A percentile compares a stretch with the other conserved stretches of the same genome.
These are phyloP conservation scores for Epinotia bilunana DNA, from an alignment of 2,888 invertebrate genomes.

Conservation along the genomic window DNA sequence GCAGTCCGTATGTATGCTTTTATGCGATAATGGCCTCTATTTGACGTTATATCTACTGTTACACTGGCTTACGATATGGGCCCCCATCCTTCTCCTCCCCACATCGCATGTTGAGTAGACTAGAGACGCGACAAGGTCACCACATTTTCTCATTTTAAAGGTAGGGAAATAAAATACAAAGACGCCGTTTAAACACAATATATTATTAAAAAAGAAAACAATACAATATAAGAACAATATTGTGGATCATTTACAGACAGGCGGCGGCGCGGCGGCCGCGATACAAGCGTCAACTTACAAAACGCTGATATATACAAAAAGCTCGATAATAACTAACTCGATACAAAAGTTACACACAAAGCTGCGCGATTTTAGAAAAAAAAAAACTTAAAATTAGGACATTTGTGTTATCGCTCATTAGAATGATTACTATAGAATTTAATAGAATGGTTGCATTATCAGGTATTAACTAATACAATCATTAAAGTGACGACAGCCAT, in stretches of 20 bases:
- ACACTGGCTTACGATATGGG: neutral
- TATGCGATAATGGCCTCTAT: too few relatives aligned
- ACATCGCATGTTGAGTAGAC: too few relatives aligned
- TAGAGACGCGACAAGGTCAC: too few relatives aligned
- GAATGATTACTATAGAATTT: neutral
- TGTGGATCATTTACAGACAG: slow-evolving; percentile 76
- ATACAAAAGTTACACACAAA: slow-evolving; percentile 34
- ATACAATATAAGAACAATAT: slow-evolving; percentile 82
- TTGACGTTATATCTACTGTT: too few relatives aligned
- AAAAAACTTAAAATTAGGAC: neutral
- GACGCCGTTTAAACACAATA: slow-evolving; percentile 80
- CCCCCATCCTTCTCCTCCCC: too few relatives aligned
- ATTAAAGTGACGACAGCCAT: too few relatives aligned
- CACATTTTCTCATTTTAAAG: neutral
- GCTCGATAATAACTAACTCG: slow-evolving; percentile 15
- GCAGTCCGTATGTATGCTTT: too few relatives aligned
- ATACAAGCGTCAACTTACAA: slow-evolving; percentile 28
- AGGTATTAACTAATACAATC: neutral
- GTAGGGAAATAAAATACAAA: slow-evolving; percentile 48
- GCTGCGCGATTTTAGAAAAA: neutral
- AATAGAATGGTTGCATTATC: neutral
- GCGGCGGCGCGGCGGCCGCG: slow-evolving; percentile 37
- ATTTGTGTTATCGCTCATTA: neutral
- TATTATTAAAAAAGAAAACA: slow-evolving; percentile 82
- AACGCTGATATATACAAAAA: slow-evolving; percentile 41